Evolutionary conservation across 2,797 vertebrate species (phyloP).

Genomic region (Avahi laniger): DNA sequence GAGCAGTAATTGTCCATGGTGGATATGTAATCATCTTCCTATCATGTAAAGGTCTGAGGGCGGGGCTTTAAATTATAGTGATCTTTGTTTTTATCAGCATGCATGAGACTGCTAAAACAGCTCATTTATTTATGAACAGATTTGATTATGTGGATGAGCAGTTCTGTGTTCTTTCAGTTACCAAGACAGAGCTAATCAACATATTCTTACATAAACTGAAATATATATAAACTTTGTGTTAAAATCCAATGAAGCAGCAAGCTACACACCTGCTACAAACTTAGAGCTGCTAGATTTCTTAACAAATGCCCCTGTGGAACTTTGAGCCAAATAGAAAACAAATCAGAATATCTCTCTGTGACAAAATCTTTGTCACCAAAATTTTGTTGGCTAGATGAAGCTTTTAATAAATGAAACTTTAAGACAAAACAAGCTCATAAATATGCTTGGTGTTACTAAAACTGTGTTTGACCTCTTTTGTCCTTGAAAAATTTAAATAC

Average conservation of each 20-base stretch:
- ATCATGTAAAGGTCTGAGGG: background rate
- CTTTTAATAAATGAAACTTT: conserved; percentile 41
- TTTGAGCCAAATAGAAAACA: conserved; percentile 1
- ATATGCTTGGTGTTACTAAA: background rate
- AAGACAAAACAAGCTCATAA: background rate
- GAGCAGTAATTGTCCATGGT: background rate
- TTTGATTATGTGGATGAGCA: conserved; percentile 75
- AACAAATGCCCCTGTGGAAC: background rate
- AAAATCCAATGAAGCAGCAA: conserved; percentile 70
- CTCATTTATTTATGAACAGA: conserved; percentile 70
- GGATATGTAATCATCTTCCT: background rate
- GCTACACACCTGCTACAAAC: conserved; percentile 56
- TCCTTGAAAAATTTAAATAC: background rate
- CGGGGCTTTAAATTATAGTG: conserved; percentile 52
- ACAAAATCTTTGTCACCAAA: conserved; percentile 7
- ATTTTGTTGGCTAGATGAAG: conserved; percentile 18
- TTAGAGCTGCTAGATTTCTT: conserved; percentile 19
- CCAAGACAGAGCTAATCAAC: conserved; percentile 73
- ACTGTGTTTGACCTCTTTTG: background rate
- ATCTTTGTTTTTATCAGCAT: conserved; percentile 59
- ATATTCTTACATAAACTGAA: conserved; percentile 72
- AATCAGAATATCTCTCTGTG: background rate
- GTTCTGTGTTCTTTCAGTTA: conserved; percentile 73
- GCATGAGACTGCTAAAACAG: conserved; percentile 43
- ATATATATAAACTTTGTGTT: conserved; percentile 69